Base-by-base conservation (phyloP, 2,797 vertebrate genomes). In the Hozukius guyotensis region DNA sequence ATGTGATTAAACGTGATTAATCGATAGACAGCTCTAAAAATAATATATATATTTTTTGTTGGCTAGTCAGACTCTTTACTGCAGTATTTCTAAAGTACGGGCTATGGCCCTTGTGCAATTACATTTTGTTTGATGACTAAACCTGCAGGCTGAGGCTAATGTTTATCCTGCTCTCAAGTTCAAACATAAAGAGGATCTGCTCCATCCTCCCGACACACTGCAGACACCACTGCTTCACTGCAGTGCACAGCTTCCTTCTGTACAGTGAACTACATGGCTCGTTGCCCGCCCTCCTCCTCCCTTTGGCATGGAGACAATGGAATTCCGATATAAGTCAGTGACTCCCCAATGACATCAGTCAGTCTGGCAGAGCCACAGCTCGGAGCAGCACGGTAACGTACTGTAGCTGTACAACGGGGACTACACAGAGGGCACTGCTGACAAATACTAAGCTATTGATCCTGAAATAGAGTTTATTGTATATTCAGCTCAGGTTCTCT, bases 271-370 rank as follows among this genome's bases (percentile, higher is more conserved):
- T 42, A 49, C 65, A 27, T 83, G 75, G 79, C 70, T 34, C 8
- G 2, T n/a, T 53, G 72, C 73, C 78, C 46, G 14, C 49, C 67
- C 20, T 52, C 69, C 75, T 65, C 79, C 62, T 63, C 75, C 70
- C 85, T 77, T 78, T 90, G 84, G 89, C 87, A 82, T 70, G 66
- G 29, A 83, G 38, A 92, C 83, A 91, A 85, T 90, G 73, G 78
- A 85, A 89, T 88, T 90, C 79, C 81, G 78, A 82, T 88, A 84
- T 72, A 83, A 82, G 53, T 89, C 87, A 71, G 78, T 61, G 52
- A 72, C 68, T 83, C 80, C 77, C 80, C 68, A 36, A 63, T 91
- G 86, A 86, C 87, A 88, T 87, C 84, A 86, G 84, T 72, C 74
- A 60, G 81, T 72, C 53, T 86, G 76, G 76, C 75, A 74, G 78